Evolutionary conservation across 2,888 invertebrate genomes (phyloP), one percentile per base, ranked within the genome.

Genomic region (Microctonus brassicae): DNA sequence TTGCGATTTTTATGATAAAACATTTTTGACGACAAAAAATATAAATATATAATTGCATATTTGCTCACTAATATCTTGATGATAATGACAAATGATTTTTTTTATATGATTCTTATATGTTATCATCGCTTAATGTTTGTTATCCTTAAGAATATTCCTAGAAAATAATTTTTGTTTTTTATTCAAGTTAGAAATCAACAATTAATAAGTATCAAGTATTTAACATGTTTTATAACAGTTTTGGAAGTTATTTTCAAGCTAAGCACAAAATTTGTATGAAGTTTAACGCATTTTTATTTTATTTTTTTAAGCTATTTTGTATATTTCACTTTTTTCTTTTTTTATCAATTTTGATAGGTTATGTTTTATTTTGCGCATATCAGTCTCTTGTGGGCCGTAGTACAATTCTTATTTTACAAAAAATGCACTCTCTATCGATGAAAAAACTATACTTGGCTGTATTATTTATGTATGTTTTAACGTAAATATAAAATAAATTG

Each of bases 81-180:
- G 73, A 76, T 63, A 72, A 74, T 74, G 70, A 74, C 73, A 66
- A 36, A 47, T 57, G 47, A 17, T 2, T 47, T 47, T 70, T 64
- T 64, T 75, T 72, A 74, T 53, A 72, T 73, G 72, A n/a, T 7
- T 29, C 29, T 5, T 29, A 57, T 65, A 70, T 69, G 53, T 65
- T 71, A 70, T 70, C 72, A 69, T 75, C 70, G 63, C 73, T 78
- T 66, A 64, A 74, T 71, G 72, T 70, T 70, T 68, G 39, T 76
- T 39, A 74, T 68, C n/a, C 77, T 71, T 78, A 76, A 75, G 69
- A 73, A 74, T 75, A 77, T 78, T 67, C 69, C 77, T 77, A 78
- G 76, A 78, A 78, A 78, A 76, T 47, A 47, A 76, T 77, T 77
- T 75, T 65, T 65, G 65, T 73, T 71, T n/a, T 77, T 76, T 64